Base-by-base conservation (phyloP, 1,140 invertebrate genomes). In the Zaprionus lachaisei region DNA sequence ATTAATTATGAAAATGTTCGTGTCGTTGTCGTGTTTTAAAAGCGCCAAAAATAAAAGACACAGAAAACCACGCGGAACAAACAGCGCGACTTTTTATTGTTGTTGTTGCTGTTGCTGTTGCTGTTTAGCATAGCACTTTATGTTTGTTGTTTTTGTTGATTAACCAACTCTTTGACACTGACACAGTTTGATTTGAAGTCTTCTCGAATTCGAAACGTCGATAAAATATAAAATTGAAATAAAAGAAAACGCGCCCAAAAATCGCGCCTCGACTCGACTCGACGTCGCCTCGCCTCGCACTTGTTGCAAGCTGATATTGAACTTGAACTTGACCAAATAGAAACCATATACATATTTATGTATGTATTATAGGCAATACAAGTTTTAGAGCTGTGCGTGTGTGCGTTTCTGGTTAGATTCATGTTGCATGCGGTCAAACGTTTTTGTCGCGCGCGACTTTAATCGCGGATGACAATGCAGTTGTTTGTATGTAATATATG, bases 61-160 rank as follows among this genome's bases (percentile, higher is more conserved):
- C 37, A 38, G 41, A 47, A 17, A 47, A 47, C 41, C 24, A 68
- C 44, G 56, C 67, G 80, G 72, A 82, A 86, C 67, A 77, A 73
- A 66, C 55, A 71, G 24, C 58, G 22, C 76, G 74, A 83, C 78
- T 87, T 80, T 54, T 80, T 61, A 54, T 80, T 79, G 51, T 57
- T 77, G 56, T 47, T 67, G 41, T 11, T 41, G 5, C 51, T 37
- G 49, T 11, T 41, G 5, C 51, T 37, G 49, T 47, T 38, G 51
- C 65, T 73, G 68, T 79, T 89, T 87, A 83, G 68, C 83, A 80
- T 81, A 87, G 80, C 78, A 89, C 84, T 87, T 80, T 49, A 74
- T 80, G 64, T 70, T 80, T 81, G 58, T 62, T 77, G 60, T 47
- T 67, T 55, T 57, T 60, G 54, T 70, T 72, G 65, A 71, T 64